A percentile compares a stretch with the other conserved stretches of the same genome.
phyloP scores from a whole-genome alignment of 2,888 invertebrate species.

The Brenthis daphne region DNA sequence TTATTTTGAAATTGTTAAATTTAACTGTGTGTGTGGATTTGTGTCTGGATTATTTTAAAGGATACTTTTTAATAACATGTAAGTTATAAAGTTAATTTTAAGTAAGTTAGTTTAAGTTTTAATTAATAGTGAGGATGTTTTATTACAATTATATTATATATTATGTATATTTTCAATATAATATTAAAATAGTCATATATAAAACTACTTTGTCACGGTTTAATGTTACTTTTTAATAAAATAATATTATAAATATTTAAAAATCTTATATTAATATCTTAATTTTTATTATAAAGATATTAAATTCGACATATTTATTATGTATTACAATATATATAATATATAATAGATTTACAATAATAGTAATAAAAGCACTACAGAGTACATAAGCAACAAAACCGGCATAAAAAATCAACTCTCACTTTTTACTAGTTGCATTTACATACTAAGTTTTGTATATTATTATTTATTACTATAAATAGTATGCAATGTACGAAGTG shows the following conservation, averaged over 20 bases:
- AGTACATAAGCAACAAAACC: conserved; percentile 16
- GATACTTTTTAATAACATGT: neutral
- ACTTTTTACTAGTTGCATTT: conserved; percentile 26
- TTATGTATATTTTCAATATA: too few relatives aligned
- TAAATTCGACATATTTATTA: too few relatives aligned
- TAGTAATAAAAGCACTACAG: conserved; percentile 1
- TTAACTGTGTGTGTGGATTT: conserved; percentile 20
- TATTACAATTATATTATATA: too few relatives aligned
- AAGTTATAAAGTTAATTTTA: neutral
- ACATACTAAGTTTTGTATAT: conserved; percentile 15
- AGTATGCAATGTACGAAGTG: neutral
- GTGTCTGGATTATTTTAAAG: conserved; percentile 8
- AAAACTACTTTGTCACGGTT: too few relatives aligned
- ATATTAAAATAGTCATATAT: too few relatives aligned
- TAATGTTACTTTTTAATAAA: too few relatives aligned
- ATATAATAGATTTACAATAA: neutral
- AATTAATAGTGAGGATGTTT: too few relatives aligned
- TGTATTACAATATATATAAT: neutral
- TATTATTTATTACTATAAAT: neutral
- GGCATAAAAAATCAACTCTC: conserved; percentile 27
- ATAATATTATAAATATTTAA: too few relatives aligned
- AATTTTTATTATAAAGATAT: too few relatives aligned
- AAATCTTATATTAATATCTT: too few relatives aligned
- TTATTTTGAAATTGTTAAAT: conserved; percentile 34
- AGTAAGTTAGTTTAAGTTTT: too few relatives aligned